These are phyloP conservation scores for Steatocranus sp. DNA, from an alignment of 2,797 vertebrate species.

Conservation along the genomic window DNA sequence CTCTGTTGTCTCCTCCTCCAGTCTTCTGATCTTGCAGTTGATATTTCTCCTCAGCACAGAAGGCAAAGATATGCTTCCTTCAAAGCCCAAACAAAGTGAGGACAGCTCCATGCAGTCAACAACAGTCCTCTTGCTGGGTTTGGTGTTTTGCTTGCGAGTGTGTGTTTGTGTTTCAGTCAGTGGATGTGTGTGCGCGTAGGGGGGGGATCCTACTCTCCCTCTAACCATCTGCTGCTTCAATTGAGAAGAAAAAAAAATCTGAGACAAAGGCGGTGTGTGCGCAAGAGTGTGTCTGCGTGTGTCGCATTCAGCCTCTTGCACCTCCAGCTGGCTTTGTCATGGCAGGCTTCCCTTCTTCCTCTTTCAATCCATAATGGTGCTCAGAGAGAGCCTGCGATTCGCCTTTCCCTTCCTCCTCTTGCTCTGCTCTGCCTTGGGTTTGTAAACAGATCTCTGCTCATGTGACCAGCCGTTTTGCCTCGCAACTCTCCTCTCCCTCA, in stretches of 20 bases:
- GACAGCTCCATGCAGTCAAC: slow-evolving; percentile 56
- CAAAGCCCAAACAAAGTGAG: slow-evolving; percentile 67
- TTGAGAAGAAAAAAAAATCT: slow-evolving; percentile 47
- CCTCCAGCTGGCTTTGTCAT: slow-evolving; percentile 70
- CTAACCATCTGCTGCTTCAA: slow-evolving; percentile 78
- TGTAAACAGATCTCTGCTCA: slow-evolving; percentile 86
- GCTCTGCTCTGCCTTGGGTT: slow-evolving; percentile 70
- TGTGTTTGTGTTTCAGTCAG: slow-evolving; percentile 50
- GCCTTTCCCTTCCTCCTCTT: slow-evolving; percentile 45
- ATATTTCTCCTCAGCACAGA: slow-evolving; percentile 55
- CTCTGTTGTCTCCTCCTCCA: slow-evolving; percentile 59
- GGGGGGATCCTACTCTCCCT: slow-evolving; percentile 73
- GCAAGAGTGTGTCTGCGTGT: slow-evolving; percentile 39
- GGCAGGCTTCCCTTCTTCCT: slow-evolving; percentile 58
- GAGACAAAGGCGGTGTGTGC: slow-evolving; percentile 62
- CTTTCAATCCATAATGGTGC: slow-evolving; percentile 58
- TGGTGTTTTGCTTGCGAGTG: slow-evolving; percentile 39
- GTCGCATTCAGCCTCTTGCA: slow-evolving; percentile 50
- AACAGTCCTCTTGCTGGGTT: slow-evolving; percentile 51
- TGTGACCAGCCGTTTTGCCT: slow-evolving; percentile 84
- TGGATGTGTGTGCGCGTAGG: background rate
- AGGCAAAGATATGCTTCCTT: slow-evolving; percentile 39
- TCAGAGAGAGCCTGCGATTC: slow-evolving; percentile 30
- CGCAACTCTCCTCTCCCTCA: slow-evolving; percentile 75
- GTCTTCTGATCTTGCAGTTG: slow-evolving; percentile 58